Evolutionary conservation across 2,888 invertebrate species (phyloP).

Genomic region (Quadriops clusia): DNA sequence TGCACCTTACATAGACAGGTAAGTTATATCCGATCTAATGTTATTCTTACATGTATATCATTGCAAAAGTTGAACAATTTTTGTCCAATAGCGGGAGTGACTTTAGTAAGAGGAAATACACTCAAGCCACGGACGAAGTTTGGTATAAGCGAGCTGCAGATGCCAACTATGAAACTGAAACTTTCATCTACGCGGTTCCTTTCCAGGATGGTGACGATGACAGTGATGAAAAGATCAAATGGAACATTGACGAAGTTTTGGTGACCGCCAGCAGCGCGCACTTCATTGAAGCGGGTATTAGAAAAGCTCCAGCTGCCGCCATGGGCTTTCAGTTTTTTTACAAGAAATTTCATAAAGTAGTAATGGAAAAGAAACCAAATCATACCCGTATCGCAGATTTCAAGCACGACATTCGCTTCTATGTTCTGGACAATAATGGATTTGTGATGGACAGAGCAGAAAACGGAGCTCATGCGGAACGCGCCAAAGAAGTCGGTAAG

Average conservation of each 20-base stretch:
- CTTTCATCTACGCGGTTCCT: slow-evolving; percentile 70
- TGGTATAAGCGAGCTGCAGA: slow-evolving; percentile 85
- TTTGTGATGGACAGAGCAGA: slow-evolving; percentile 76
- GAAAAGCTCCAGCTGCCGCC: slow-evolving; percentile 54
- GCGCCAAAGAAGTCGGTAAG: slow-evolving; percentile 7
- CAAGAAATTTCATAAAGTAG: slow-evolving; percentile 56
- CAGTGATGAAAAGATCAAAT: slow-evolving; percentile 13
- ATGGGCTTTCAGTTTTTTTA: slow-evolving; percentile 75
- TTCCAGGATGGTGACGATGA: slow-evolving; percentile 37
- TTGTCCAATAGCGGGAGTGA: slow-evolving; percentile 37
- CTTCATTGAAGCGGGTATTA: slow-evolving; percentile 47
- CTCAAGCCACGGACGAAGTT: slow-evolving; percentile 70
- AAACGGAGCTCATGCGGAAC: slow-evolving; percentile 37
- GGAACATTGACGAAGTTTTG: slow-evolving; percentile 13
- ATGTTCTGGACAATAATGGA: slow-evolving; percentile 79
- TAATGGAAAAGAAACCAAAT: slow-evolving; percentile 53
- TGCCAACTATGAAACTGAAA: slow-evolving; percentile 62
- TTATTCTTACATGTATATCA: slow-evolving; percentile 3
- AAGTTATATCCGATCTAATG: slow-evolving; percentile 3
- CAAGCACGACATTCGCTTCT: slow-evolving; percentile 43
- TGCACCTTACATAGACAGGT: slow-evolving; percentile 9
- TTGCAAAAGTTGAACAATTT: background rate
- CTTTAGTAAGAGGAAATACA: slow-evolving; percentile 59
- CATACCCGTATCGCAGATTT: too few species aligned
- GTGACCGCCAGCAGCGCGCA: slow-evolving; percentile 81